Evolutionary conservation across 2,113 vertebrate genomes (phyloP), one percentile per base, ranked within the genome.

Genomic region (Cyprinodon tularosa): DNA sequence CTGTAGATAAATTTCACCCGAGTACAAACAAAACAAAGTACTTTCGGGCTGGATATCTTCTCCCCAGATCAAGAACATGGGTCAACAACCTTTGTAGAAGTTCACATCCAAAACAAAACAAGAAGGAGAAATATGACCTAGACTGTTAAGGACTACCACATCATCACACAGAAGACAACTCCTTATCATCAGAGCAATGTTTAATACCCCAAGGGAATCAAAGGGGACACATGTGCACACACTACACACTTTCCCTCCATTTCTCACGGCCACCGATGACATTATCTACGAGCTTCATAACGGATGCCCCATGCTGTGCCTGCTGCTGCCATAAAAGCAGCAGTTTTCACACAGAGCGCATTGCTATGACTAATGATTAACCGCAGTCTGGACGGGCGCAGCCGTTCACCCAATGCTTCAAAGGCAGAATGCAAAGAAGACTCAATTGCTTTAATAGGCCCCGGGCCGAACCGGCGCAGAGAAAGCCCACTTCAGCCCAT

Each of bases 391-490:
- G 84, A 77, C 39, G 40, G 14, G 69, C 61, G 1, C n/a, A 5
- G 40, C 15, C n/a, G 39, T 66, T 72, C 84, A 83, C 79, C 65
- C 66, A 69, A 68, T 78, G 80, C 85, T 88, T 90, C 89, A 90
- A 85, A 90, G 81, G 48, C 61, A 29, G 62, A 66, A 64, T 42
- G 64, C 72, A 29, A 67, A 78, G 74, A 61, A 74, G 76, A 86
- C 80, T 80, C 80, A 74, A 84, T 81, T 68, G 89, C 85, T 80
- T 71, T 79, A 86, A 90, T 73, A 59, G 85, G 78, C 81, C 62
- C 71, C 36, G 57, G 78, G 78, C 68, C 39, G 29, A 71, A 71
- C 29, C 22, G 4, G 17, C 29, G 3, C 39, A 0, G 29, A 50
- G 59, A 80, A 76, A 45, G 38, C 62, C 45, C 86, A 69, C 78